Base-by-base conservation (phyloP, 1,140 invertebrate species). In the Drosophila arawakana region DNA sequence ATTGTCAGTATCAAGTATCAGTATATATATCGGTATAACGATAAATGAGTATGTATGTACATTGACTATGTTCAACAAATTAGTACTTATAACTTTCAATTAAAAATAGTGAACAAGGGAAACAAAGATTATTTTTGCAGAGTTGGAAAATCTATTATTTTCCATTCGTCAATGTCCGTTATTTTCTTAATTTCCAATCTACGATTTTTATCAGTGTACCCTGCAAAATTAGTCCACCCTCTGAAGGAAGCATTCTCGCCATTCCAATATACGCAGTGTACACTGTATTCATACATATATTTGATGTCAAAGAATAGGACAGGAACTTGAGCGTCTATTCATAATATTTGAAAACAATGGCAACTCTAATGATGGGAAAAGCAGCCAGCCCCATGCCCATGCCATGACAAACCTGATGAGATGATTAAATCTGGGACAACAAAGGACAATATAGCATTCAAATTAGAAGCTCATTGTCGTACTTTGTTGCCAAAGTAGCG, bases 401-500 rank as follows among this genome's bases (percentile, higher is more conserved):
- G 3, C 39, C 9, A 41, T 10, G 0, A 8, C 9, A 44, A 15
- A n/a, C 60, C 47, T 58, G 49, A 78, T 52, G 34, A 84, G 71
- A 90, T 90, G 86, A 90, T 90, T 90, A 77, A 90, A 90, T 90
- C 85, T 85, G 54, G 41, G 63, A 74, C 71, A 81, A 90, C 85
- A 90, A 90, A 85, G 69, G 69, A 63, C 66, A 81, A 90, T 81
- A 90, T 90, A 90, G 76, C 69, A 90, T 90, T 90, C 86, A 90
- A 90, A 90, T 90, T 90, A 90, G 85, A 85, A 76, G 73, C 79
- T 80, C 82, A 90, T 90, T 90, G 85, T 90, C 65, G 68, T 70
- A 72, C 49, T 81, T 89, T 90, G 84, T 89, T 89, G 69, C 78
- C 81, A 90, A 78, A 89, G 84, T 68, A 84, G 74, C 78, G 54